These are phyloP conservation scores for Orestias chungarensis DNA, from an alignment of 2,797 vertebrate species.

Conservation along the genomic window DNA sequence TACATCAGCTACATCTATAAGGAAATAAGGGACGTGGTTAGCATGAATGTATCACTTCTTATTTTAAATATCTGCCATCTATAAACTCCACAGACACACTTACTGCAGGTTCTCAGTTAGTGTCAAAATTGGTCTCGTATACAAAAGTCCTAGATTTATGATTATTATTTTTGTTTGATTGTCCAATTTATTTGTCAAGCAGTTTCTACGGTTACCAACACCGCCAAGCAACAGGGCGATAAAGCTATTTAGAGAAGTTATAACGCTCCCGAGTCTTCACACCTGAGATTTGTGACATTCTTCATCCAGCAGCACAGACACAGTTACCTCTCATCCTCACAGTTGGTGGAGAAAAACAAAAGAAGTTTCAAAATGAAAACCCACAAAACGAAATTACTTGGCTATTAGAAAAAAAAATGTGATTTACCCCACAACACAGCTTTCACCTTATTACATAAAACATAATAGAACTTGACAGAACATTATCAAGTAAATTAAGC, in stretches of 20 bases:
- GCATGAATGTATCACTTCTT: too few species aligned
- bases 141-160: background rate
- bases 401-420: too few species aligned
- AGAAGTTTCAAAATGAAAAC: background rate
- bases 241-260: slow-evolving; percentile 70
- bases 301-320: slow-evolving; percentile 19
- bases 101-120: background rate
- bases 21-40: too few species aligned
- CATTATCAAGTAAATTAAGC: too few species aligned
- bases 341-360: background rate
- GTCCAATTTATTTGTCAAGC: background rate
- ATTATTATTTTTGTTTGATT: background rate
- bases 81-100: background rate
- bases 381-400: too few species aligned
- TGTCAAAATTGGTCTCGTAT: background rate
- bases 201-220: slow-evolving; percentile 46
- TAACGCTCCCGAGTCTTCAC: slow-evolving; percentile 45
- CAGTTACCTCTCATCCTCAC: slow-evolving; percentile 9
- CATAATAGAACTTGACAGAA: too few species aligned
- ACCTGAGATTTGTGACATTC: slow-evolving; percentile 61
- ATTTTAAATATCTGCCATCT: background rate
- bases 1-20: too few species aligned
- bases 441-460: too few species aligned
- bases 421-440: too few species aligned
- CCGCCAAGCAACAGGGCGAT: slow-evolving; percentile 68